phyloP scores from a whole-genome alignment of 2,797 vertebrate genomes.

The Anas bernieri region DNA sequence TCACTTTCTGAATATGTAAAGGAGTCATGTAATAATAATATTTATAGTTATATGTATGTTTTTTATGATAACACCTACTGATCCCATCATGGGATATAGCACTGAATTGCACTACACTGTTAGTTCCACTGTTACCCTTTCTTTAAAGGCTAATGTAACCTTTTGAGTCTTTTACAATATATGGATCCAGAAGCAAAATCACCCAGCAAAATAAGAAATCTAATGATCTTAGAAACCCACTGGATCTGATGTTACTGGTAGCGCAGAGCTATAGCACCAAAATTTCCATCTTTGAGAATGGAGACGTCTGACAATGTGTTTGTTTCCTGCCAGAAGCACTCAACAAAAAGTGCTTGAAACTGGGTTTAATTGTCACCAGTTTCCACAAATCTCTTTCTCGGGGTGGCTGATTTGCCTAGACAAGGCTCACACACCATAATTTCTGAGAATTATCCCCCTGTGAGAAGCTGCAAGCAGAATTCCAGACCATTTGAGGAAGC shows the following conservation, averaged over 20 bases:
- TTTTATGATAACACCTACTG: background rate
- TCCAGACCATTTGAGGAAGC: background rate
- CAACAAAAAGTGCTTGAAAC: background rate
- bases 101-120: background rate
- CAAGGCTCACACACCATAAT: background rate
- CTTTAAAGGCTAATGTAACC: background rate
- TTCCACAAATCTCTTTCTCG: background rate
- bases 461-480: background rate
- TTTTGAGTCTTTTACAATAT: background rate
- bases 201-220: background rate
- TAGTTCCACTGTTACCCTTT: background rate
- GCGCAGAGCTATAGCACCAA: background rate
- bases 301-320: background rate
- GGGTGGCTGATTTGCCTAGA: background rate
- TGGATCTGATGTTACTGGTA: background rate
- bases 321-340: background rate
- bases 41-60: fast-evolving
- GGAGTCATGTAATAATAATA: background rate
- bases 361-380: background rate
- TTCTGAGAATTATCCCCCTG: background rate
- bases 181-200: background rate
- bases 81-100: background rate
- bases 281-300: background rate
- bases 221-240: background rate
- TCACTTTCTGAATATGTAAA: background rate